A percentile compares a stretch with the other conserved stretches of the same genome.
Evolutionary conservation across 2,888 invertebrate species (phyloP).

Genomic region (Cotesia congregata): DNA sequence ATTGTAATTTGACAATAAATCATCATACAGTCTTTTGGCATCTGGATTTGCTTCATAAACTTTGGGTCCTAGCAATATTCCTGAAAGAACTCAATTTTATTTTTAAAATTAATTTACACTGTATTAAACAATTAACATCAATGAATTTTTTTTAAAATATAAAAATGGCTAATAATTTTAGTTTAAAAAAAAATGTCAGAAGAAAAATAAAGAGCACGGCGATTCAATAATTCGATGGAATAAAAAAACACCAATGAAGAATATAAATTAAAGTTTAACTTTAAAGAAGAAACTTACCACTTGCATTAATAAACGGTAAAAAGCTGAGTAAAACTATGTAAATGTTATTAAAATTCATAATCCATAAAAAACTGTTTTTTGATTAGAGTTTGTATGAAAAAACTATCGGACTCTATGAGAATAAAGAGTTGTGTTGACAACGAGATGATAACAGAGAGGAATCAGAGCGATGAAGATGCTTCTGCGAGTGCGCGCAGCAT

Average conservation of each 20-base stretch:
- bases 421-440: neutral
- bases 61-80: constrained; percentile 54
- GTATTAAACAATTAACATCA: neutral
- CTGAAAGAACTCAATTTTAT: constrained; percentile 48
- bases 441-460: neutral
- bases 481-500: neutral
- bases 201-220: neutral
- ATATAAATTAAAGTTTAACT: neutral
- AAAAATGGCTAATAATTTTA: neutral
- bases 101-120: neutral
- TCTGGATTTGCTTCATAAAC: constrained; percentile 88
- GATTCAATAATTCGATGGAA: neutral
- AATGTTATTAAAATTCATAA: constrained; percentile 25
- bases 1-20: constrained; percentile 95
- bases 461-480: neutral
- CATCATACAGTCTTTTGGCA: constrained; percentile 95
- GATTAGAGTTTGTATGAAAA: constrained; percentile 22
- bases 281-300: constrained; percentile 11
- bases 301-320: constrained; percentile 18
- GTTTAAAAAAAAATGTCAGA: neutral
- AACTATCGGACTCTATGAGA: neutral
- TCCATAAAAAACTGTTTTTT: constrained; percentile 24
- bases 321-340: constrained; percentile 10
- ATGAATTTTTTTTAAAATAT: neutral
- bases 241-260: neutral